Base-by-base conservation (phyloP, 2,888 invertebrate species). In the Silvanus unidentatus region DNA sequence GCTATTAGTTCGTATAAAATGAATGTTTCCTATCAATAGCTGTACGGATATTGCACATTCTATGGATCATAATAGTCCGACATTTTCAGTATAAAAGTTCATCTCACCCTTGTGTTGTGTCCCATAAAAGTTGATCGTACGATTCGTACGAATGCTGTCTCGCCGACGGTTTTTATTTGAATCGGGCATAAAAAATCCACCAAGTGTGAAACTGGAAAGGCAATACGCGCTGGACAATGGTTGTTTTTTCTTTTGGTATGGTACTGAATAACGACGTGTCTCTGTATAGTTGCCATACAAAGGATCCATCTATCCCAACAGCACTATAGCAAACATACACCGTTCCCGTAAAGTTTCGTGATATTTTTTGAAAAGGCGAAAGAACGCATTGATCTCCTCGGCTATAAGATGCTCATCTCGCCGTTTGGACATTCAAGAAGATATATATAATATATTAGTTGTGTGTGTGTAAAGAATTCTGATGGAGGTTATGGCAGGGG, bases 41-140 rank as follows among this genome's bases (percentile, higher is more conserved):
- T 48, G 46, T 50, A 52, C 51, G 55, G 57, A 58, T 55, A 60
- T 60, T 62, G 58, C 59, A 58, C 58, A 54, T 57, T 58, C 56
- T 54, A 58, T 57, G 55, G 48, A 8, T 5, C 22, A 22, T 22
- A 22, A 22, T 22, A 22, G 22, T 22, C 22, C 22, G 22, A 22
- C 22, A 22, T n/a, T 22, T 22, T 22, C 22, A 22, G 22, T 5
- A 8, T 22, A 22, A 22, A 22, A 22, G 22, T 22, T 22, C 22
- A 8, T 8, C 22, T 22, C 22, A 5, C 22, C 22, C 22, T 8
- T 22, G 8, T 22, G 8, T 22, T 5, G 8, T 22, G 22, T 22
- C 53, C 41, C 51, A 43, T 56, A 58, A 57, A 62, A 58, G 49
- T 52, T 39, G 51, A 56, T 57, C 53, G 57, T 54, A 54, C 49